phyloP scores from a whole-genome alignment of 1,140 invertebrate genomes.

The Lordiphosa clarofinis region DNA sequence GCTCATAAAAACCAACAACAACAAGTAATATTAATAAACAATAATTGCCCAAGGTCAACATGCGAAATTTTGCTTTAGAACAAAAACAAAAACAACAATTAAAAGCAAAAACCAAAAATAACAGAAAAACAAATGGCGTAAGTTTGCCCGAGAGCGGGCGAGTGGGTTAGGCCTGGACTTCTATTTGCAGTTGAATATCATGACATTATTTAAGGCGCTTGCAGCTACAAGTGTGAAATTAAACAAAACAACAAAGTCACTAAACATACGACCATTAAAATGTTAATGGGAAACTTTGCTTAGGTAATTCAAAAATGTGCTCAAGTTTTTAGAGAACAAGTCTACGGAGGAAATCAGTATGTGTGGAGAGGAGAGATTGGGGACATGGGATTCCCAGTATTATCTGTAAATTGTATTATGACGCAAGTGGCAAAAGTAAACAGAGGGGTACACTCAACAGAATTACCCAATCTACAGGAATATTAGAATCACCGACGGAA shows the following conservation, averaged over 20 bases:
- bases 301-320: constrained; percentile 25
- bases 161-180: constrained; percentile 7
- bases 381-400: too few species aligned
- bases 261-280: constrained; percentile 29
- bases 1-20: constrained; percentile 20
- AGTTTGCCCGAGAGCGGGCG: neutral
- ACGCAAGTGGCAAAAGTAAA: too few species aligned
- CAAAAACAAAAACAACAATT: constrained; percentile 26
- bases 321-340: constrained; percentile 14
- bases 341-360: constrained; percentile 2
- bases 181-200: constrained; percentile 22
- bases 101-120: constrained; percentile 10
- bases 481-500: too few species aligned
- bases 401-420: too few species aligned
- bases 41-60: constrained; percentile 67
- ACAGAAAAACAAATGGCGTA: neutral
- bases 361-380: too few species aligned
- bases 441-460: too few species aligned
- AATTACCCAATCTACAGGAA: too few species aligned
- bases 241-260: constrained; percentile 14
- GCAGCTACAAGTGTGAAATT: constrained; percentile 58
- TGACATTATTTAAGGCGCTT: constrained; percentile 33
- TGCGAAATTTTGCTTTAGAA: constrained; percentile 53
- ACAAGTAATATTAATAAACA: constrained; percentile 58
- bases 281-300: constrained; percentile 36